These are phyloP conservation scores for Acanthopleura granulata DNA, from an alignment of 2,888 invertebrate genomes.

Conservation along the genomic window DNA sequence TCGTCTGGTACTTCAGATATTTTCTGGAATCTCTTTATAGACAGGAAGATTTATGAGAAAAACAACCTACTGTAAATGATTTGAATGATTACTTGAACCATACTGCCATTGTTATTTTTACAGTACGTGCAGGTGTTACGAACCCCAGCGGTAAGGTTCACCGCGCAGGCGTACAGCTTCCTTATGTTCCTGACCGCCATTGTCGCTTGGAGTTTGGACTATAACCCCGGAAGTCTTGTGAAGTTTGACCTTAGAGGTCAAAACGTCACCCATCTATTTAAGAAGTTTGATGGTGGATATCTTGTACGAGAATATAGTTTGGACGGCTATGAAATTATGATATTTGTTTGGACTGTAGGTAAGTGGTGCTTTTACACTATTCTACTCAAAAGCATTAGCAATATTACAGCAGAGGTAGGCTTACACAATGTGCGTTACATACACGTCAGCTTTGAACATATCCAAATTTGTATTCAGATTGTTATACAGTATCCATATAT, in stretches of 20 bases:
- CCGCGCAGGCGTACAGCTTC: conserved; percentile 40
- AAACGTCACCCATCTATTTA: neutral
- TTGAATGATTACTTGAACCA: no score
- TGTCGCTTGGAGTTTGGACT: conserved; percentile 9
- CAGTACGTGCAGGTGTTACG: conserved; percentile 37
- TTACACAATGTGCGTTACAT: no score
- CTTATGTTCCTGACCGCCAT: conserved; percentile 37
- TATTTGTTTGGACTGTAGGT: conserved; percentile 14
- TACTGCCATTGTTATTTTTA: conserved; percentile 8
- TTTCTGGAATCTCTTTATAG: no score
- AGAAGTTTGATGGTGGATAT: neutral
- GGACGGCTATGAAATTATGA: neutral
- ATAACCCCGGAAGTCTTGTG: neutral
- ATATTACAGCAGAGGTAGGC: no score
- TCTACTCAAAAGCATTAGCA: no score
- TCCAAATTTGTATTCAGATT: no score
- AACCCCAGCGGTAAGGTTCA: conserved; percentile 44
- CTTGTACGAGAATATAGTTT: neutral
- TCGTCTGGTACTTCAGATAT: no score
- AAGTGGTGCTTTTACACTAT: neutral
- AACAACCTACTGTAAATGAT: no score
- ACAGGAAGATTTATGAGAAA: no score
- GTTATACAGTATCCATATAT: no score
- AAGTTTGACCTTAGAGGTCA: neutral
- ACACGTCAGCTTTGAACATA: no score